Conservation (phyloP, 2,888 invertebrate species). For the Drosophila subsilvestris region DNA sequence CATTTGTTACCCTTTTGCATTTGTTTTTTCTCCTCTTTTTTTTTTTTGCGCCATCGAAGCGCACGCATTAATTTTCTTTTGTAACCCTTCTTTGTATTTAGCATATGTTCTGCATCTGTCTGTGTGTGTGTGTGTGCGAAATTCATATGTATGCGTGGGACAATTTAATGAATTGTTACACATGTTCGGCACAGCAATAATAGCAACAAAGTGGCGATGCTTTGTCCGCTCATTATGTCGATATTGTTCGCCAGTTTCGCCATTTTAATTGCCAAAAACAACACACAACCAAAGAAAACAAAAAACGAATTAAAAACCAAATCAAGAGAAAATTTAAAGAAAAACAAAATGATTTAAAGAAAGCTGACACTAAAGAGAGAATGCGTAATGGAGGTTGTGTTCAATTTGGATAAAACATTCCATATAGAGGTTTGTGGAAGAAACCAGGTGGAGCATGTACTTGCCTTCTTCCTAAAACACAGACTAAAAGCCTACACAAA, state of each 20-base stretch:
- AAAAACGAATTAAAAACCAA: neutral
- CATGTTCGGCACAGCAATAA: conserved; percentile 70
- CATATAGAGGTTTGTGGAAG: too few relatives aligned
- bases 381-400: too few relatives aligned
- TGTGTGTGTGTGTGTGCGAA: conserved; percentile 3
- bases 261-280: conserved; percentile 34
- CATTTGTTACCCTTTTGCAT: neutral
- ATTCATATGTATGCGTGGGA: conserved; percentile 33
- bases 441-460: too few relatives aligned
- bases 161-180: conserved; percentile 78
- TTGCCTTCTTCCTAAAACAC: too few relatives aligned
- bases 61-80: conserved; percentile 78
- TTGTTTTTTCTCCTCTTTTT: conserved; percentile 6
- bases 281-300: conserved; percentile 4
- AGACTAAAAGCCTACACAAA: too few relatives aligned
- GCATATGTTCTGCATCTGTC: conserved; percentile 44
- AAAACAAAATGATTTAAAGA: neutral
- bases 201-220: conserved; percentile 62
- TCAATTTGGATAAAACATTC: too few relatives aligned
- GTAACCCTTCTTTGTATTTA: conserved; percentile 73
- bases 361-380: too few relatives aligned
- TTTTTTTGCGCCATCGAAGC: conserved; percentile 71
- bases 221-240: conserved; percentile 73
- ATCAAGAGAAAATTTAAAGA: neutral
- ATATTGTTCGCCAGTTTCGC: conserved; percentile 59